phyloP scores from a whole-genome alignment of 2,113 vertebrate species.

The Smithornis capensis region DNA sequence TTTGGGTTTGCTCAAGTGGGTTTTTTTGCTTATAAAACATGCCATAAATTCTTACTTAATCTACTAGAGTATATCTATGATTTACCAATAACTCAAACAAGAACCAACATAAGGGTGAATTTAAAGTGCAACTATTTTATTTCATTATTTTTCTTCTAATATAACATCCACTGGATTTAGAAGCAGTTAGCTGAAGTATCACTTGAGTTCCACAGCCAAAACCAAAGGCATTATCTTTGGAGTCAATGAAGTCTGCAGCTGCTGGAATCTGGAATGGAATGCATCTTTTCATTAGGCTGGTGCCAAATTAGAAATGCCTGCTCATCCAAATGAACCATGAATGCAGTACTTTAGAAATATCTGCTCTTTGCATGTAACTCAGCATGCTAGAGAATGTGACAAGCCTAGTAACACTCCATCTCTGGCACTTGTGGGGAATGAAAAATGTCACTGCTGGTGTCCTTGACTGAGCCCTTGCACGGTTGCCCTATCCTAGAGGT shows the following conservation, averaged over 20 bases:
- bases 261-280: slow-evolving; percentile 66
- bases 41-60: slow-evolving; percentile 34
- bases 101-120: not conserved
- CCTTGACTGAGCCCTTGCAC: not conserved
- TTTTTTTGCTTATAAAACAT: not conserved
- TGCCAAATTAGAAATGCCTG: slow-evolving; percentile 69
- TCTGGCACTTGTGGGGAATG: not conserved
- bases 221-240: slow-evolving; percentile 59
- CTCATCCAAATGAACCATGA: slow-evolving; percentile 68
- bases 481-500: not conserved
- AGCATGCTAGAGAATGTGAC: slow-evolving; percentile 59
- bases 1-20: not conserved
- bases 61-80: not conserved
- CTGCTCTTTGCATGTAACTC: slow-evolving; percentile 60
- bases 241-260: slow-evolving; percentile 65
- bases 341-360: slow-evolving; percentile 64
- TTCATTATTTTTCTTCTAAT: not conserved
- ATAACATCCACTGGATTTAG: not conserved
- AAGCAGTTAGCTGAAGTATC: slow-evolving; percentile 27
- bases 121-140: not conserved
- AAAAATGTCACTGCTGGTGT: not conserved
- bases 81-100: slow-evolving; percentile 28
- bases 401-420: slow-evolving; percentile 42
- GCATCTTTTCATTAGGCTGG: slow-evolving; percentile 63
- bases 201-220: slow-evolving; percentile 20